These are phyloP conservation scores for Melanerpes formicivorus DNA, from an alignment of 2,113 vertebrate genomes.

Conservation along the genomic window DNA sequence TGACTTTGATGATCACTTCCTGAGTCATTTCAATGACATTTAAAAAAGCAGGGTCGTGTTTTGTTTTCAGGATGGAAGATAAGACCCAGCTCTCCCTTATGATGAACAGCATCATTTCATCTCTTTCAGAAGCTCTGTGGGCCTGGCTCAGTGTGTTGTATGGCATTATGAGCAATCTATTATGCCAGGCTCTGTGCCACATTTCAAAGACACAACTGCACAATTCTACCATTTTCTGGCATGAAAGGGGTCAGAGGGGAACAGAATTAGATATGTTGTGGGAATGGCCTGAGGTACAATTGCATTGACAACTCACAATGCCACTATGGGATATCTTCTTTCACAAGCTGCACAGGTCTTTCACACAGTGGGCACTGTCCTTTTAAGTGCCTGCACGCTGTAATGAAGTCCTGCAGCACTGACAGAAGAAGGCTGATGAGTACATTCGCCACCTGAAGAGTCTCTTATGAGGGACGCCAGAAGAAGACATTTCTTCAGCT, in stretches of 20 bases:
- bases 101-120: not conserved
- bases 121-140: slow-evolving; percentile 6
- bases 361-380: not conserved
- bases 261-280: slow-evolving; percentile 51
- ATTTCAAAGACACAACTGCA: slow-evolving; percentile 45
- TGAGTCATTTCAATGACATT: not conserved
- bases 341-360: not conserved
- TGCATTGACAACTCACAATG: slow-evolving; percentile 28
- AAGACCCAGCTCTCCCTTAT: not conserved
- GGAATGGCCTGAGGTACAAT: slow-evolving; percentile 28
- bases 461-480: not conserved
- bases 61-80: not conserved
- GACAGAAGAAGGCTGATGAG: slow-evolving; percentile 50
- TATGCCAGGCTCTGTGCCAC: not conserved
- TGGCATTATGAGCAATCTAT: not conserved
- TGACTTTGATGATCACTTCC: not conserved
- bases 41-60: accelerated
- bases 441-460: slow-evolving; percentile 32
- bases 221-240: slow-evolving; percentile 12
- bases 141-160: not conserved
- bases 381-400: not conserved
- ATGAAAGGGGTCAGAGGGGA: slow-evolving; percentile 38
- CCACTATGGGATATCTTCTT: not conserved
- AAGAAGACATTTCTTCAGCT: slow-evolving; percentile 6
- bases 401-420: slow-evolving; percentile 31